Evolutionary conservation across 2,797 vertebrate genomes (phyloP).

Genomic region (Adrianichthys oophorus): DNA sequence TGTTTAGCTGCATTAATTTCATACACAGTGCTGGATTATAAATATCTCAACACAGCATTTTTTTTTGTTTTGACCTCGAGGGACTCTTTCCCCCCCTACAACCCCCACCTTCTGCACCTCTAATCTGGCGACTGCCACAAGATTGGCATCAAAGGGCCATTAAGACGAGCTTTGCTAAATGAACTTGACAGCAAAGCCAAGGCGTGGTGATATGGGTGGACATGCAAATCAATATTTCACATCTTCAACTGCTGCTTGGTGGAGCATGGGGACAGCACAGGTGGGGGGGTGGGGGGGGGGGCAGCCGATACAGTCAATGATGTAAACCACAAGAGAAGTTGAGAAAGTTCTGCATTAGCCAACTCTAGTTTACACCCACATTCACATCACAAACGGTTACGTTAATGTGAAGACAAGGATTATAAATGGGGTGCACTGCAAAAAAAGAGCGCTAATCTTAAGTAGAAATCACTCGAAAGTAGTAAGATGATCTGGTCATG

Average conservation of each 20-base stretch:
- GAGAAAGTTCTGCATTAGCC: conserved; percentile 17
- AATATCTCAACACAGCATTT: conserved; percentile 27
- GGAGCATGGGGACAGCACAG: conserved; percentile 43
- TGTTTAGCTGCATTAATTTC: conserved; percentile 23
- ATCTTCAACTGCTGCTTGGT: conserved; percentile 65
- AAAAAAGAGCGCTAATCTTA: too few relatives aligned
- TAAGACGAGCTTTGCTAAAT: conserved; percentile 67
- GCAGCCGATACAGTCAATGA: conserved; percentile 43
- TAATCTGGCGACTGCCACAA: conserved; percentile 45
- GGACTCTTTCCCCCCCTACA: conserved; percentile 6
- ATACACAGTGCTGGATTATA: conserved; percentile 19
- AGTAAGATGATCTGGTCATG: too few relatives aligned
- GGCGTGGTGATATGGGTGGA: conserved; percentile 73
- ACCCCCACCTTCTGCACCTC: conserved; percentile 25
- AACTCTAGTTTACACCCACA: conserved; percentile 13
- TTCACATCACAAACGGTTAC: background rate
- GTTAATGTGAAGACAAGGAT: too few relatives aligned
- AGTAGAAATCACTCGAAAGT: too few relatives aligned
- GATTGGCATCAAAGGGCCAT: conserved; percentile 63
- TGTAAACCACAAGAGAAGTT: conserved; percentile 42
- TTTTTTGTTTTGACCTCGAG: conserved; percentile 21
- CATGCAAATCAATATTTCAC: conserved; percentile 83
- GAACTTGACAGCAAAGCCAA: conserved; percentile 72
- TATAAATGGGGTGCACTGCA: too few relatives aligned
- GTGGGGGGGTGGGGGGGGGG: background rate